phyloP scores from a whole-genome alignment of 2,113 vertebrate species.

The Furnarius figulus region DNA sequence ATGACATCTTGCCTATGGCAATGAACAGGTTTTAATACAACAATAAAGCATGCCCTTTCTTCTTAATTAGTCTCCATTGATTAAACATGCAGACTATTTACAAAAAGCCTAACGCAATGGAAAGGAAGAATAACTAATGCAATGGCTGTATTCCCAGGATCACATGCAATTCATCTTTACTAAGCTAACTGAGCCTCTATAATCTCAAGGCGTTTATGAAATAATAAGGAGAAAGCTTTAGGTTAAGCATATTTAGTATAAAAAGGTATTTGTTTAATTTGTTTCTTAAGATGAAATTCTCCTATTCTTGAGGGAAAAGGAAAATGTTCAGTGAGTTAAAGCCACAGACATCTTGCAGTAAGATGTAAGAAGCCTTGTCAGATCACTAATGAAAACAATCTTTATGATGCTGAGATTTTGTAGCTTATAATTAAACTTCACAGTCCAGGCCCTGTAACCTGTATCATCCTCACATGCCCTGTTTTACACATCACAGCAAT shows the following conservation, averaged over 20 bases:
- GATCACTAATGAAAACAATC: not conserved
- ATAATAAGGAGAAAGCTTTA: not conserved
- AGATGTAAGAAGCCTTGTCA: not conserved
- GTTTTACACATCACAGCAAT: not conserved
- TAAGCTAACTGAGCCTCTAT: conserved; percentile 10
- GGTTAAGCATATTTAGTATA: conserved; percentile 32
- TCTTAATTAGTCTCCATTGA: conserved; percentile 36
- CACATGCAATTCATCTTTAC: conserved; percentile 8
- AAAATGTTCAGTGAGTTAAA: not conserved
- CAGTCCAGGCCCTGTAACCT: not conserved
- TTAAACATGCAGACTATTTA: conserved; percentile 49
- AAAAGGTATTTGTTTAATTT: not conserved
- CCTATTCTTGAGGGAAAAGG: not conserved
- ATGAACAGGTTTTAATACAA: conserved; percentile 23
- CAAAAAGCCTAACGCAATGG: not conserved
- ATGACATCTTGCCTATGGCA: not conserved
- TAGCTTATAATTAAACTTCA: not conserved
- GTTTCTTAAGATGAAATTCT: conserved; percentile 12
- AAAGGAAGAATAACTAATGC: conserved; percentile 25
- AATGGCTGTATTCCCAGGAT: conserved; percentile 24
- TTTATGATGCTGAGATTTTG: conserved; percentile 6
- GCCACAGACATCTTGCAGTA: not conserved
- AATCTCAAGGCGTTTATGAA: conserved; percentile 50
- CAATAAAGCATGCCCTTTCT: not conserved
- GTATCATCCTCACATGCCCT: not conserved